Conservation (phyloP, 2,797 vertebrate species). For the Apogon talboti region DNA sequence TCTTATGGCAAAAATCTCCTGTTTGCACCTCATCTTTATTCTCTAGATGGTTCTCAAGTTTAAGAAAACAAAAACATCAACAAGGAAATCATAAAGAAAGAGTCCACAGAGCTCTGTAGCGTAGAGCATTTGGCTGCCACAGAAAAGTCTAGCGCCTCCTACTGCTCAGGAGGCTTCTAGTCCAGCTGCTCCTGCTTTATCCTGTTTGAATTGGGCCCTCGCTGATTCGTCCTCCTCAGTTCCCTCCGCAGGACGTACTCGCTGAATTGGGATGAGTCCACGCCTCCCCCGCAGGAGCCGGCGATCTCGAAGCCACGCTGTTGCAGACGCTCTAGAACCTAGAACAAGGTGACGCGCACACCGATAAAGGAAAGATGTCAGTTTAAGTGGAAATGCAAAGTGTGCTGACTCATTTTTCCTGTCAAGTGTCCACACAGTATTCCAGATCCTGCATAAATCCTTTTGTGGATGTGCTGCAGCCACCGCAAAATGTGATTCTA, state of each 20-base stretch:
- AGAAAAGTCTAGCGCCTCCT: constrained; percentile 81
- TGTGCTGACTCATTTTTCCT: constrained; percentile 9
- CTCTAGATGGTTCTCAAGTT: constrained; percentile 76
- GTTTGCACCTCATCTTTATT: constrained; percentile 71
- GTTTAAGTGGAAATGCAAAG: not conserved
- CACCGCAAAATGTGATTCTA: constrained; percentile 16
- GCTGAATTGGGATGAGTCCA: constrained; percentile 99
- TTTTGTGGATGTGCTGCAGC: constrained; percentile 2
- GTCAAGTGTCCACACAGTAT: constrained; percentile 1
- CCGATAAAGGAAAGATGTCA: constrained; percentile 13
- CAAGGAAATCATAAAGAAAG: constrained; percentile 69
- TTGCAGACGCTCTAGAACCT: constrained; percentile 97
- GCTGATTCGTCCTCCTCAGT: constrained; percentile 92
- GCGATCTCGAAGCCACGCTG: constrained; percentile 96
- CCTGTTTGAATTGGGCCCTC: constrained; percentile 94
- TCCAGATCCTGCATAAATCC: constrained; percentile 14
- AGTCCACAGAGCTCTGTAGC: constrained; percentile 78
- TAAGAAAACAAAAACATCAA: constrained; percentile 77
- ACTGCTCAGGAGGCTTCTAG: constrained; percentile 82
- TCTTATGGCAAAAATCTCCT: constrained; percentile 78
- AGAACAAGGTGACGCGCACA: constrained; percentile 15
- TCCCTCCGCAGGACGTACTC: constrained; percentile 97
- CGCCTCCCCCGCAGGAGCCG: constrained; percentile 95
- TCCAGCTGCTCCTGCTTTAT: constrained; percentile 99
- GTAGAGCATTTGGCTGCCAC: constrained; percentile 64